These are phyloP conservation scores for Emydura subglobosa DNA, from an alignment of 2,113 vertebrate genomes.

Conservation along the genomic window DNA sequence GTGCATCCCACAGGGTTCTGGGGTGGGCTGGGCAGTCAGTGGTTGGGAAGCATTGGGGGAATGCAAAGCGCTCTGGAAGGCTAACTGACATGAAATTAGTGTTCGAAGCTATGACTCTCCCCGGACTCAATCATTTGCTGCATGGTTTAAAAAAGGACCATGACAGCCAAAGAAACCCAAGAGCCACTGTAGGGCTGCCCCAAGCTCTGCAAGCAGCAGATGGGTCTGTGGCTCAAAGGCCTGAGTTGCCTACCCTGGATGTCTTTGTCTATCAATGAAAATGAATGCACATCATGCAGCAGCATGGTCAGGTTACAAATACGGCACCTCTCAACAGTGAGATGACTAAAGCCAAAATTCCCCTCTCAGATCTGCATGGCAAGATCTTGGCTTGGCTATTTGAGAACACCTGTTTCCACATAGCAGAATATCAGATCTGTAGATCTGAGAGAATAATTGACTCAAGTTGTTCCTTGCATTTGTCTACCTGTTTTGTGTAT, in stretches of 20 bases:
- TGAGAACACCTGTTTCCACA: neutral
- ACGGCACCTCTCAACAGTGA: neutral
- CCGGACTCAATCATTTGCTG: neutral
- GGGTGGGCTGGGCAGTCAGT: neutral
- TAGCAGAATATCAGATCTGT: neutral
- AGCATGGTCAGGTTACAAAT: neutral
- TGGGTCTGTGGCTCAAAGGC: neutral
- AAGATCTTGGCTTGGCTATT: neutral
- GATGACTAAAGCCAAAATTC: neutral
- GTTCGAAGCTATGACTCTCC: neutral
- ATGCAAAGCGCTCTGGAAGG: neutral
- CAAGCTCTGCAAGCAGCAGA: neutral
- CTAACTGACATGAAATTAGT: neutral
- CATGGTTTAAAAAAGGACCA: neutral
- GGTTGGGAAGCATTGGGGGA: neutral
- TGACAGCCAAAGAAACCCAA: neutral
- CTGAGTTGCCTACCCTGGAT: neutral
- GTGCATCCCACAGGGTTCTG: neutral
- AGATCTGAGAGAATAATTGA: neutral
- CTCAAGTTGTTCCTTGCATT: neutral
- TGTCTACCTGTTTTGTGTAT: neutral
- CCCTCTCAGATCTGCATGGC: accelerated
- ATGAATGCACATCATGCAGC: neutral
- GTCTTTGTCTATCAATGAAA: neutral
- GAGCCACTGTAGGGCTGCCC: neutral